phyloP scores from a whole-genome alignment of 1,140 invertebrate genomes.

The Mycetomoellerius zeteki region DNA sequence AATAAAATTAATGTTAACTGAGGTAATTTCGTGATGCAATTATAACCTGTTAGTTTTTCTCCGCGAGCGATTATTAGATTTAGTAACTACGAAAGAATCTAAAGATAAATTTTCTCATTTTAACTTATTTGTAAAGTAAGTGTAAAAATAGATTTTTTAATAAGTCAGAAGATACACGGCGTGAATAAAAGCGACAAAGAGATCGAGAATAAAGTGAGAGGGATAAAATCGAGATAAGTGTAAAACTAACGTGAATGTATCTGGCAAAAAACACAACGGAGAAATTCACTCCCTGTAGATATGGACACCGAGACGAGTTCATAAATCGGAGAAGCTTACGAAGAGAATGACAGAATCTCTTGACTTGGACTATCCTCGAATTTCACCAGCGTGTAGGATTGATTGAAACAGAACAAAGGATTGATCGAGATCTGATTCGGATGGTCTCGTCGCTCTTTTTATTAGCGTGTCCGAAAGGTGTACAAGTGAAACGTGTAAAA shows the following conservation, averaged over 20 bases:
- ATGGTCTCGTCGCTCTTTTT: constrained; percentile 9
- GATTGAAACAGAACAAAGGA: constrained; percentile 40
- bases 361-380: constrained; percentile 35
- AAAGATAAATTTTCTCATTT: constrained; percentile 43
- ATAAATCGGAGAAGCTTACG: constrained; percentile 52
- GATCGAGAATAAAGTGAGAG: background rate
- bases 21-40: constrained; percentile 32
- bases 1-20: constrained; percentile 31
- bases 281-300: background rate
- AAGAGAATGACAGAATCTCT: constrained; percentile 21
- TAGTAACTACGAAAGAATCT: constrained; percentile 38
- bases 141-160: background rate
- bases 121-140: background rate
- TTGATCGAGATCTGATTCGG: constrained; percentile 30
- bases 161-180: background rate
- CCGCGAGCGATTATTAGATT: constrained; percentile 21
- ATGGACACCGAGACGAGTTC: constrained; percentile 6
- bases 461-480: background rate
- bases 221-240: constrained; percentile 24
- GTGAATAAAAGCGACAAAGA: constrained; percentile 27
- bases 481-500: background rate
- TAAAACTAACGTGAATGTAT: background rate
- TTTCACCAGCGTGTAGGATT: constrained; percentile 35
- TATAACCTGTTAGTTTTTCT: constrained; percentile 24
- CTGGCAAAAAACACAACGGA: background rate